Conservation (phyloP, 2,797 vertebrate genomes). For the Staurois parvus region DNA sequence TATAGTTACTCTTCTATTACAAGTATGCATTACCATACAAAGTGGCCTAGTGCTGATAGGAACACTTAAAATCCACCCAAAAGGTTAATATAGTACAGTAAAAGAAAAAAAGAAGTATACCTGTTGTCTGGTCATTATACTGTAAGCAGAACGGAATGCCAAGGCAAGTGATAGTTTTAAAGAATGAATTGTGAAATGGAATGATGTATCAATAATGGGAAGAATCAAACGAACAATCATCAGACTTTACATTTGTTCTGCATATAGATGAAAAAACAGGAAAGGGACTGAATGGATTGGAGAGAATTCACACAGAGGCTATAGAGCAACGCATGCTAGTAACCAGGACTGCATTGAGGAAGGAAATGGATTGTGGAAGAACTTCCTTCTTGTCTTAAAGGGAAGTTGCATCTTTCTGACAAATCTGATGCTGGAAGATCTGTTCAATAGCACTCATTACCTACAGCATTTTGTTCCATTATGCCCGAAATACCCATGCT, state of each 20-base stretch:
- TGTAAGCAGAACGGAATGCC: too few relatives aligned
- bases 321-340: background rate
- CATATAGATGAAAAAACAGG: background rate
- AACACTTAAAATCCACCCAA: too few relatives aligned
- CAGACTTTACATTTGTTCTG: background rate
- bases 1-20: too few relatives aligned
- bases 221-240: background rate
- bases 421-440: background rate
- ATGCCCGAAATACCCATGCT: too few relatives aligned
- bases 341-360: background rate
- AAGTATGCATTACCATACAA: too few relatives aligned
- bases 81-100: too few relatives aligned
- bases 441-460: background rate
- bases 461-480: background rate
- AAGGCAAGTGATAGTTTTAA: too few relatives aligned
- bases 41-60: too few relatives aligned
- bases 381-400: background rate
- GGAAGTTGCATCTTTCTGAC: background rate
- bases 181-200: background rate
- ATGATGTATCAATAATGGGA: background rate
- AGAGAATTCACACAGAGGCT: too few relatives aligned
- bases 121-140: background rate
- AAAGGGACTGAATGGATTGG: background rate
- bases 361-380: background rate
- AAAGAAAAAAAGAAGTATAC: background rate